Conservation (phyloP, 2,113 vertebrate genomes). For the Echinops telfairi region DNA sequence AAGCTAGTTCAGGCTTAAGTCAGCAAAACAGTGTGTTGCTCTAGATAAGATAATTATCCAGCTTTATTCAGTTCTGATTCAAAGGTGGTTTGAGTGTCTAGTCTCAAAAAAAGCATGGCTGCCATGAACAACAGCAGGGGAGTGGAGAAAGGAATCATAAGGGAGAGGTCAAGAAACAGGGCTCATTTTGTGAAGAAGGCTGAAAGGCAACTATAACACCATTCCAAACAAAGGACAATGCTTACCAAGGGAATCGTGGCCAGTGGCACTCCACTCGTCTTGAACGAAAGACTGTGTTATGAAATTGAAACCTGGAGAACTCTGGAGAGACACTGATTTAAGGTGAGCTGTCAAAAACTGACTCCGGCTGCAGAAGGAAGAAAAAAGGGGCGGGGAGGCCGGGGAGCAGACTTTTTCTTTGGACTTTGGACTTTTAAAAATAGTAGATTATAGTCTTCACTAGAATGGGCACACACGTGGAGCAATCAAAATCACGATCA, state of each 20-base stretch:
- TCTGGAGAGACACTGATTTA: neutral
- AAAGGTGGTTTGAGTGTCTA: neutral
- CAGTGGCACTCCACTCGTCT: neutral
- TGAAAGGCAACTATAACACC: neutral
- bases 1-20: neutral
- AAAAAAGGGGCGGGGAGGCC: neutral
- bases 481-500: too few species aligned
- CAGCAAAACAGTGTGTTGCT: neutral
- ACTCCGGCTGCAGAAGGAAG: neutral
- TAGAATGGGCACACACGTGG: neutral
- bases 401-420: neutral
- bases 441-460: too few species aligned
- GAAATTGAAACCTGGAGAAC: neutral
- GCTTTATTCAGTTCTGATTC: neutral
- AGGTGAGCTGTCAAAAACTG: neutral
- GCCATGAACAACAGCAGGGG: neutral
- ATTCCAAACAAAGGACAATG: conserved; percentile 36
- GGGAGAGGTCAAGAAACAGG: neutral
- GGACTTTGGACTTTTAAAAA: neutral
- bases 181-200: neutral
- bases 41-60: neutral
- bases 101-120: conserved; percentile 7
- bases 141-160: neutral
- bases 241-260: conserved; percentile 26
- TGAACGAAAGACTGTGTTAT: neutral